phyloP scores from a whole-genome alignment of 2,888 invertebrate species.

The Lasioglossum figueresi region DNA sequence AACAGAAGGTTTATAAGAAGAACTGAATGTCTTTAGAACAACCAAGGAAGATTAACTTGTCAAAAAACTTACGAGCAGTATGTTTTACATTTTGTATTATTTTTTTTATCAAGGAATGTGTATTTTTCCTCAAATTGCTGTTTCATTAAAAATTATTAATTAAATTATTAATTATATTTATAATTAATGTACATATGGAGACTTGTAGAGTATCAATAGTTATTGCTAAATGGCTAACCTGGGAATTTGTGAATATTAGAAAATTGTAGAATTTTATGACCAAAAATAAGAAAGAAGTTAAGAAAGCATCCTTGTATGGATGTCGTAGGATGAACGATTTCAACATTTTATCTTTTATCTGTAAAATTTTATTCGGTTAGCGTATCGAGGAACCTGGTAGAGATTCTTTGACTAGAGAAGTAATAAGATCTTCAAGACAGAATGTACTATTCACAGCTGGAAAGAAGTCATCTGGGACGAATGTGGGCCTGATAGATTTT shows the following conservation, averaged over 20 bases:
- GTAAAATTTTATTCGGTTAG: constrained; percentile 48
- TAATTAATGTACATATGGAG: constrained; percentile 1
- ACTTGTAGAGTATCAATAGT: background rate
- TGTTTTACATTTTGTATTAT: too few species aligned
- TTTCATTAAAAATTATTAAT: too few species aligned
- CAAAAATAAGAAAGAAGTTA: background rate
- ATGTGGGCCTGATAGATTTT: background rate
- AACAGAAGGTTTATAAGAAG: too few species aligned
- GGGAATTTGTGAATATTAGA: background rate
- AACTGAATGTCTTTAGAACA: too few species aligned
- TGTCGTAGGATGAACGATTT: background rate
- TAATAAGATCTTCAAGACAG: constrained; percentile 49
- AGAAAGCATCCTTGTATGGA: background rate
- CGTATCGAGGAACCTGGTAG: constrained; percentile 53
- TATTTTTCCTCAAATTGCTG: too few species aligned
- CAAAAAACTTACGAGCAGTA: too few species aligned
- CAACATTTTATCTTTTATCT: background rate
- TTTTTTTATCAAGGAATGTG: too few species aligned
- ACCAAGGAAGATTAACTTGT: too few species aligned
- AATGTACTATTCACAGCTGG: constrained; percentile 61
- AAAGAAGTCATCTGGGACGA: background rate
- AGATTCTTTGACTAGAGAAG: constrained; percentile 37
- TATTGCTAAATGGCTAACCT: background rate
- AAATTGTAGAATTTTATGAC: background rate
- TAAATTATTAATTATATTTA: too few species aligned